Evolutionary conservation across 2,113 vertebrate genomes (phyloP).

Genomic region (Neomonachus schauinslandi): DNA sequence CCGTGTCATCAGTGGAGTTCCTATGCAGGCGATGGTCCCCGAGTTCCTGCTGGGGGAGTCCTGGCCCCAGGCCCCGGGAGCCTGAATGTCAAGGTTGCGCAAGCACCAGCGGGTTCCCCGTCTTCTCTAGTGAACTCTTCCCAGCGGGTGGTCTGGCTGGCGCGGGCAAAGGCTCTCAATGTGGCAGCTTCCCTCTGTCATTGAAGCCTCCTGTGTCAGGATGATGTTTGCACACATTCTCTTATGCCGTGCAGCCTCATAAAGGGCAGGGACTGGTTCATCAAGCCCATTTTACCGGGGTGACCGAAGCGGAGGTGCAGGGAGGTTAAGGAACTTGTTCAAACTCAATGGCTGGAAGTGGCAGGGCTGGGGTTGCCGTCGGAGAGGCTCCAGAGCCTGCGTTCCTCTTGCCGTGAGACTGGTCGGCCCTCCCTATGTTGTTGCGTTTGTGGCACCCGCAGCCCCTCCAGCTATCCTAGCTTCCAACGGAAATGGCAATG

Average conservation of each 20-base stretch:
- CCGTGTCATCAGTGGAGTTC: not conserved
- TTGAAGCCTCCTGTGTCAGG: fast-evolving
- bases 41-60: not conserved
- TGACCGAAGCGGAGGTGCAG: no score
- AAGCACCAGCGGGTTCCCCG: fast-evolving
- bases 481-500: not conserved
- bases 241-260: fast-evolving
- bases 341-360: not conserved
- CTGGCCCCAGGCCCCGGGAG: not conserved
- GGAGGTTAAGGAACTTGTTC: not conserved
- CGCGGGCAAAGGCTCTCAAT: not conserved
- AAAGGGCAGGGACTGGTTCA: fast-evolving
- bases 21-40: fast-evolving
- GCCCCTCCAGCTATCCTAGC: not conserved
- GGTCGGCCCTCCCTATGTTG: not conserved
- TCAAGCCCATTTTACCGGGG: fast-evolving
- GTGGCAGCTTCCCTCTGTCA: no score
- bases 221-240: not conserved
- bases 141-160: not conserved
- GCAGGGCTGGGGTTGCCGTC: not conserved
- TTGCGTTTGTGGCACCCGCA: no score
- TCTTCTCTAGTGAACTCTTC: not conserved
- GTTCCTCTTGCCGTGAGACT: no score
- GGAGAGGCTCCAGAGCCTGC: fast-evolving
- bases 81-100: not conserved